phyloP scores from a whole-genome alignment of 2,888 invertebrate species.

The Plutella xylostella region DNA sequence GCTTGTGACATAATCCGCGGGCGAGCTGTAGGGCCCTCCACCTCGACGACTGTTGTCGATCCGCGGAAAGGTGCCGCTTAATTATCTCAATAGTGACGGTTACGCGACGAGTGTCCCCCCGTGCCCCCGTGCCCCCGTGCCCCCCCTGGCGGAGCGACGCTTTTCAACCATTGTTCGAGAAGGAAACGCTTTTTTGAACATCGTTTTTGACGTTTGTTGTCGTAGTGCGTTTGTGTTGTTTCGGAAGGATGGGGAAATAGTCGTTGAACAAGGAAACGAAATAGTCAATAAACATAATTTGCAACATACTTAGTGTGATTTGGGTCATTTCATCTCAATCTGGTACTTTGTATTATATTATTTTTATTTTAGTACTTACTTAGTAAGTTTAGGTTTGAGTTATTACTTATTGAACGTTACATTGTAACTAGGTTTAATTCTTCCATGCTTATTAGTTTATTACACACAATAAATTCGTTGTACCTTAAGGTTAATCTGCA shows the following conservation, averaged over 20 bases:
- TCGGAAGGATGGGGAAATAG: neutral
- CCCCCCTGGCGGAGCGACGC: neutral
- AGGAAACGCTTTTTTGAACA: neutral
- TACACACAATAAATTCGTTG: too few species aligned
- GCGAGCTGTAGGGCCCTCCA: conserved; percentile 37
- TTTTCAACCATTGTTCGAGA: neutral
- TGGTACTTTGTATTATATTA: neutral
- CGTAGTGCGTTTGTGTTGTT: neutral
- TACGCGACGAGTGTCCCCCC: conserved; percentile 21
- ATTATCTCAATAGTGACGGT: conserved; percentile 39
- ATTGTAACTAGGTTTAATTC: too few species aligned
- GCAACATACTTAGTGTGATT: neutral
- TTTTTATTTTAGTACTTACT: too few species aligned
- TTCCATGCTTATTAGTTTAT: too few species aligned
- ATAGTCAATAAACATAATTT: neutral
- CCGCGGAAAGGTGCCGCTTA: conserved; percentile 29
- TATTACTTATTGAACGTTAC: too few species aligned
- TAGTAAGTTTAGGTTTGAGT: too few species aligned
- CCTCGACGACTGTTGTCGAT: conserved; percentile 47
- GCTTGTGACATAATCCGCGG: neutral
- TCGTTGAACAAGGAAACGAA: too few species aligned
- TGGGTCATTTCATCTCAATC: neutral
- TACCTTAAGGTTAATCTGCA: too few species aligned
- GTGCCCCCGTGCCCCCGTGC: neutral
- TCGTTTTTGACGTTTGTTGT: neutral